phyloP scores from a whole-genome alignment of 2,888 invertebrate species.

The Oscheius sp. region DNA sequence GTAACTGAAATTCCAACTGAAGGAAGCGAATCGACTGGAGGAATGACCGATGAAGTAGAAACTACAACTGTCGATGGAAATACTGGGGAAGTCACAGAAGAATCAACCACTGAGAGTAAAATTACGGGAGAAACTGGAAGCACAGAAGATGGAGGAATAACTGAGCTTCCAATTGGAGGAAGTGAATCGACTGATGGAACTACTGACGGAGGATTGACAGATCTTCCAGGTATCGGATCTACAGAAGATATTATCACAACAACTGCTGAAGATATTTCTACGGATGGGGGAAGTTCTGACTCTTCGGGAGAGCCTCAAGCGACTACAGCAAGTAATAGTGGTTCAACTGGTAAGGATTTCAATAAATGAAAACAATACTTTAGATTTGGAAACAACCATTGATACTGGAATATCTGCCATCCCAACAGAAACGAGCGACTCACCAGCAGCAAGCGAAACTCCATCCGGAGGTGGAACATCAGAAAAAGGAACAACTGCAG shows the following conservation, averaged over 20 bases:
- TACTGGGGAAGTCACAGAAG: neutral
- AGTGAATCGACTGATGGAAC: neutral
- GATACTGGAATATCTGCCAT: no score
- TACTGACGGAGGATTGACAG: no score
- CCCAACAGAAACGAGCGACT: no score
- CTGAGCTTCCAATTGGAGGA: neutral
- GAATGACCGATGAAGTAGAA: neutral
- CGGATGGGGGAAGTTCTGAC: neutral
- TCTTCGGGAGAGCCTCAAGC: no score
- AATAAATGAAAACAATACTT: no score
- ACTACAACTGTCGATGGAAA: neutral
- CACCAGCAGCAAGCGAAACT: neutral
- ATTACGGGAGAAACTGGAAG: neutral
- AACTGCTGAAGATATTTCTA: neutral
- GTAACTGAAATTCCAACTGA: neutral
- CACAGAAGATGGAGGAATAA: neutral
- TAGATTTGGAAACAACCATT: no score
- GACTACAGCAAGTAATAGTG: neutral
- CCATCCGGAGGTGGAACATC: neutral
- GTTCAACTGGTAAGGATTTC: no score
- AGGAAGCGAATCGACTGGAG: neutral
- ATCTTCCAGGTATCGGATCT: no score
- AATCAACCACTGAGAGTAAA: neutral
- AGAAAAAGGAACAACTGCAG: neutral
- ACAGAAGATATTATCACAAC: neutral